A percentile compares a stretch with the other conserved stretches of the same genome.
Evolutionary conservation across 2,888 invertebrate species (phyloP).

Genomic region (Xestoiulus laeticollis): DNA sequence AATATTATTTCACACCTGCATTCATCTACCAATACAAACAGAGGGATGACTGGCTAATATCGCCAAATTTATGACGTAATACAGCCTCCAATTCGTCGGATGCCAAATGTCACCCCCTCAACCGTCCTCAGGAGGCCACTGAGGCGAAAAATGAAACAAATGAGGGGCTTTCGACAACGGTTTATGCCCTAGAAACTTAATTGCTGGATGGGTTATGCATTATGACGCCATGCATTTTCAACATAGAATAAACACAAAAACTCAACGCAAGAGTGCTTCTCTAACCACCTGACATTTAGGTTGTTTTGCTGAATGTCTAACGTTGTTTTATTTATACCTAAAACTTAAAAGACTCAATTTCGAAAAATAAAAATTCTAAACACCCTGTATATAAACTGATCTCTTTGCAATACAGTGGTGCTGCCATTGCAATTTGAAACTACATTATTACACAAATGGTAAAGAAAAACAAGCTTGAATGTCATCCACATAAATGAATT

Average conservation of each 20-base stretch:
- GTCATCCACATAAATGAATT: background rate
- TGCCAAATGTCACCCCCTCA: constrained; percentile 35
- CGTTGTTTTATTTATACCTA: background rate
- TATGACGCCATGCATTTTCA: background rate
- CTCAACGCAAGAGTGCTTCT: background rate
- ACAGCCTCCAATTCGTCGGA: background rate
- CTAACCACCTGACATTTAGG: background rate
- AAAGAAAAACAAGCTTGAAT: too few species aligned
- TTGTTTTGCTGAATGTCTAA: background rate
- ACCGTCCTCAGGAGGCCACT: constrained; percentile 1
- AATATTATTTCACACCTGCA: constrained; percentile 14
- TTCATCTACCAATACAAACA: background rate
- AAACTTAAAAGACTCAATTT: background rate
- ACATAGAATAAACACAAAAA: constrained; percentile 2
- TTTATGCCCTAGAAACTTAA: constrained; percentile 32
- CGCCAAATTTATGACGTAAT: constrained; percentile 11
- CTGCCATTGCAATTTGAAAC: too few species aligned
- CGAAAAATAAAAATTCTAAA: background rate
- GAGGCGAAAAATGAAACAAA: constrained; percentile 10
- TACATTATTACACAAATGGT: too few species aligned
- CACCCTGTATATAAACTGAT: background rate
- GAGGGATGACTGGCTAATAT: background rate
- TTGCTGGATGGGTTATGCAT: background rate
- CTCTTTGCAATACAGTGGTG: background rate
- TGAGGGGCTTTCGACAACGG: background rate